Percentiles rank a stretch among this genome's conserved stretches.
phyloP scores from a whole-genome alignment of 30 jellyfish, hydroid and myxozoan species.

The Nemopilema nomurai region DNA sequence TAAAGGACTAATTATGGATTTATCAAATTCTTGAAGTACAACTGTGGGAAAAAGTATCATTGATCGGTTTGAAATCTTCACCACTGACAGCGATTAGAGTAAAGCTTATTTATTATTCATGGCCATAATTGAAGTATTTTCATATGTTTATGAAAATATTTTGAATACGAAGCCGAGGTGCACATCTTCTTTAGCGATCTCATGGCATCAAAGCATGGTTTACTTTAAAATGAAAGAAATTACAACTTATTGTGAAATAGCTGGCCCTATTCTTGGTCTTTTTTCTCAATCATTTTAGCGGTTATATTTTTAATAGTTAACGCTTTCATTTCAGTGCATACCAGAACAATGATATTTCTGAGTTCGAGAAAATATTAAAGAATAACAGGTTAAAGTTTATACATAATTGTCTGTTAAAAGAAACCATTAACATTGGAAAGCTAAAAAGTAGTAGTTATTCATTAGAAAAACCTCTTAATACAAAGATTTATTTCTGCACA shows the following conservation, averaged over 20 bases:
- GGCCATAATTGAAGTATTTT: too few species aligned
- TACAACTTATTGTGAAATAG: too few species aligned
- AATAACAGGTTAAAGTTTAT: conserved; percentile 74
- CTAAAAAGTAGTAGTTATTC: neutral
- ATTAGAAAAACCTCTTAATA: too few species aligned
- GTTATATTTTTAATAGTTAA: neutral
- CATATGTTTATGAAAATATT: too few species aligned
- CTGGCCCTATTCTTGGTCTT: too few species aligned
- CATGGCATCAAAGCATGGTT: too few species aligned
- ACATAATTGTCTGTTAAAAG: neutral
- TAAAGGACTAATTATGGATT: neutral
- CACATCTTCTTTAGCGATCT: too few species aligned
- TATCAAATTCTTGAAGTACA: neutral
- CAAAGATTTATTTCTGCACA: too few species aligned
- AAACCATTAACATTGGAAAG: neutral
- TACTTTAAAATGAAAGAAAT: too few species aligned
- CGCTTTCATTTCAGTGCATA: conserved; percentile 77
- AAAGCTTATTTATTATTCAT: neutral
- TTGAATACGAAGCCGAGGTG: too few species aligned
- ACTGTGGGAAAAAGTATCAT: neutral
- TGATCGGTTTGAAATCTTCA: neutral
- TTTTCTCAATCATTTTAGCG: too few species aligned
- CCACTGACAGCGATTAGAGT: neutral
- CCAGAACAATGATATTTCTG: conserved; percentile 93
- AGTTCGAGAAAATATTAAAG: conserved; percentile 85